Percentiles rank a stretch among this genome's conserved stretches.
These are phyloP conservation scores for Nowickia ferox DNA, from an alignment of 2,888 invertebrate genomes.

Conservation along the genomic window DNA sequence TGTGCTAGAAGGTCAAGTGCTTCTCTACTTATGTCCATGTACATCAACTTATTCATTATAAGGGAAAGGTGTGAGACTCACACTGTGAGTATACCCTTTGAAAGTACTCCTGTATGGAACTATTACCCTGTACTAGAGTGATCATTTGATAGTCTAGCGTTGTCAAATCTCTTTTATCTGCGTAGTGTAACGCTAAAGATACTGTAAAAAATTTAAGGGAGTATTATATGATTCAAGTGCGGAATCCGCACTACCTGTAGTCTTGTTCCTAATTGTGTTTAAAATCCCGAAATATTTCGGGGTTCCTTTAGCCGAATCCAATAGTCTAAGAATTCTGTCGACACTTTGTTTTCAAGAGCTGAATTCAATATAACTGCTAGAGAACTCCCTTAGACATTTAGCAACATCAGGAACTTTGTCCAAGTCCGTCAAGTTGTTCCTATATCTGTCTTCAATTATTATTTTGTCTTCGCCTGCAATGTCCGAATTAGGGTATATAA, in stretches of 20 bases:
- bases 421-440: background rate
- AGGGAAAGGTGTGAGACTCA: too few relatives aligned
- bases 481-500: too few relatives aligned
- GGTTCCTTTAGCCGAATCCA: background rate
- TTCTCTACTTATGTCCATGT: background rate
- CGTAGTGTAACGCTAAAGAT: constrained; percentile 64
- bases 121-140: background rate
- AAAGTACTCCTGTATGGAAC: background rate
- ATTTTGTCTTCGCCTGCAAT: background rate
- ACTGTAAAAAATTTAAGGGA: background rate
- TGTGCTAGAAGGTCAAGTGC: too few relatives aligned
- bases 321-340: background rate
- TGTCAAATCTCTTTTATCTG: constrained; percentile 9
- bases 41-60: background rate
- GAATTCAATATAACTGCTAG: background rate
- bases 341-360: background rate
- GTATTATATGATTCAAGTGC: background rate
- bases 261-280: background rate
- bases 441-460: background rate
- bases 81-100: too few relatives aligned
- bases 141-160: too few relatives aligned
- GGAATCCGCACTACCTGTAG: background rate
- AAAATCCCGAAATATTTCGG: background rate
- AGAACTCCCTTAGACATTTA: background rate
- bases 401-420: constrained; percentile 4